Percentiles rank a stretch among this genome's conserved stretches.
Conservation (phyloP, 2,113 vertebrate species). For the Syrrhaptes paradoxus region DNA sequence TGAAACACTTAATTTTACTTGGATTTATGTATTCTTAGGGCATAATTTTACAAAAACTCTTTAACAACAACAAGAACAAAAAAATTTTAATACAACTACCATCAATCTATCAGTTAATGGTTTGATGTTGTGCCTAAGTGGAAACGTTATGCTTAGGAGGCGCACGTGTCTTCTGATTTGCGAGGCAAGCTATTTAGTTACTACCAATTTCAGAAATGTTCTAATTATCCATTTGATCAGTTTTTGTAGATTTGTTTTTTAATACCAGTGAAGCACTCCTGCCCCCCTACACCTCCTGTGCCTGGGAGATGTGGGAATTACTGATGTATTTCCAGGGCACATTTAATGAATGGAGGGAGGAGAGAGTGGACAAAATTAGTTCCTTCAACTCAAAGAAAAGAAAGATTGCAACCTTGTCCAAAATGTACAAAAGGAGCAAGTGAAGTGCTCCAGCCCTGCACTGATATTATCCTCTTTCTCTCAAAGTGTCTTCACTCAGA, state of each 20-base stretch:
- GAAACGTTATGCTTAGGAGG: background rate
- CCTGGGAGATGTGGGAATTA: background rate
- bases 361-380: background rate
- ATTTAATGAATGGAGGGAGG: background rate
- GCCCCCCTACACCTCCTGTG: background rate
- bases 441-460: background rate
- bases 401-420: background rate
- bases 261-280: background rate
- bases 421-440: background rate
- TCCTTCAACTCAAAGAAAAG: background rate
- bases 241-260: background rate
- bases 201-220: background rate
- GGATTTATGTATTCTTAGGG: constrained; percentile 21
- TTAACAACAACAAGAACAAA: background rate
- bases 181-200: background rate
- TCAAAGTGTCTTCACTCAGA: background rate
- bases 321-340: background rate
- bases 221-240: background rate
- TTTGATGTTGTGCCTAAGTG: background rate
- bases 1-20: background rate
- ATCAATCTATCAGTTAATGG: constrained; percentile 4
- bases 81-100: constrained; percentile 26
- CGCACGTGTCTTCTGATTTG: background rate
- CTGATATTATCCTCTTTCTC: background rate
- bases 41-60: constrained; percentile 13